Evolutionary conservation across 30 jellyfish, hydroid and myxozoan species (phyloP), one percentile per base, ranked within the genome.

Genomic region (Hydra vulgaris): DNA sequence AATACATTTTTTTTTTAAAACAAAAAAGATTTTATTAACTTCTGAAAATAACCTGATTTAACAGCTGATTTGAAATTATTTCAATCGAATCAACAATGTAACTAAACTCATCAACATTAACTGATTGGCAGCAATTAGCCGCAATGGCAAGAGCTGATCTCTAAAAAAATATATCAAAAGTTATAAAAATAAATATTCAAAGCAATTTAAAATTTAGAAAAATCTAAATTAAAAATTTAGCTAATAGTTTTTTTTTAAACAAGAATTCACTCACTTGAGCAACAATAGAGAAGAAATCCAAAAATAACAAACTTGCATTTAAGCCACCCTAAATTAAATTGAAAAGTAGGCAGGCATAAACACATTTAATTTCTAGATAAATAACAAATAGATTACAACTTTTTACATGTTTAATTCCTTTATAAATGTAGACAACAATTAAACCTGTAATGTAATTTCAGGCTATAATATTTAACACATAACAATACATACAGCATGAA

Each of bases 91-190:
- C 98, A 71, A 80, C 87, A 12, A 86, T 95, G 66, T 83, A 90
- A 77, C 83, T 92, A 55, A 91, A 91, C 74, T 91, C 98, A 69
- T 91, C 98, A 23, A 89, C 80, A 0, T 96, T 85, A 23, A 91
- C 89, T 7, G 98, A 77, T 71, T 91, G 98, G 87, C 98, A 91
- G 67, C 98, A 91, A 74, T 91, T 91, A 53, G 98, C 94, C 15
- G 98, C 96, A 66, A 91, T 91, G 19, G 95, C 98, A 53, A 91
- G 77, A n/a, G 98, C 98, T 75, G 96, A 86, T 55, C 98, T 82
- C 98, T 91, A 54, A 20, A 27, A 54, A 25, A 73, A 61, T n/a
- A n/a, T n/a, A n/a, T n/a, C n/a, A n/a, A n/a, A 71, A 71, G 17
- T 71, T 71, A 15, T 20, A 15, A 15, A 17, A 17, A 20, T 21